A percentile compares a stretch with the other conserved stretches of the same genome.
These are phyloP conservation scores for Phallusia fumigata DNA, from an alignment of 23 tunicate species.

Conservation along the genomic window DNA sequence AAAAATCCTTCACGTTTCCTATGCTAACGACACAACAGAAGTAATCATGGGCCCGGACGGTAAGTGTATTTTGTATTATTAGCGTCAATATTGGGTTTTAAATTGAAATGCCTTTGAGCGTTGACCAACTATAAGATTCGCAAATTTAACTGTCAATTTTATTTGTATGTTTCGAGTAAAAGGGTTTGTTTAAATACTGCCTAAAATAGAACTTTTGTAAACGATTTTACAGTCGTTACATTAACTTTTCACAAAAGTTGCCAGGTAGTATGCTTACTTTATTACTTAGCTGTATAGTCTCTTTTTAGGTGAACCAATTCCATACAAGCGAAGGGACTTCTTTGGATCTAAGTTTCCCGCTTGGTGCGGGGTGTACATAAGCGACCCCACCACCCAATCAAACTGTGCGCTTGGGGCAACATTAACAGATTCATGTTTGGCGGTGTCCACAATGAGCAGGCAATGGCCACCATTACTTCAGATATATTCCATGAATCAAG, in stretches of 20 bases:
- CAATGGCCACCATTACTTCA: not conserved
- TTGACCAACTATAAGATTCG: too few species aligned
- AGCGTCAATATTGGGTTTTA: too few species aligned
- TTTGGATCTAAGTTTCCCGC: not conserved
- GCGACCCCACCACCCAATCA: not conserved
- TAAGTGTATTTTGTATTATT: too few species aligned
- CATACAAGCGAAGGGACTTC: not conserved
- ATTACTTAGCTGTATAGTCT: too few species aligned
- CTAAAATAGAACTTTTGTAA: too few species aligned
- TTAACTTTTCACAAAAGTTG: too few species aligned
- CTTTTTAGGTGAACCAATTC: not conserved
- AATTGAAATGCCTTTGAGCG: too few species aligned
- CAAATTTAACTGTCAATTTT: too few species aligned
- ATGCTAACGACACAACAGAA: not conserved
- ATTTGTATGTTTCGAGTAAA: too few species aligned
- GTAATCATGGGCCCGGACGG: not conserved
- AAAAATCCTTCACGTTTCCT: not conserved
- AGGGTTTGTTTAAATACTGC: too few species aligned
- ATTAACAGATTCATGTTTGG: not conserved
- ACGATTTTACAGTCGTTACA: too few species aligned
- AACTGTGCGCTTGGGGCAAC: not conserved
- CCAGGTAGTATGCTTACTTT: too few species aligned
- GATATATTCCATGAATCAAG: not conserved
- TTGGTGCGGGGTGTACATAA: conserved; percentile 5
- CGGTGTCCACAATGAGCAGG: not conserved